Conservation (phyloP, 2,797 vertebrate species). For the Eutrigla gurnardus region DNA sequence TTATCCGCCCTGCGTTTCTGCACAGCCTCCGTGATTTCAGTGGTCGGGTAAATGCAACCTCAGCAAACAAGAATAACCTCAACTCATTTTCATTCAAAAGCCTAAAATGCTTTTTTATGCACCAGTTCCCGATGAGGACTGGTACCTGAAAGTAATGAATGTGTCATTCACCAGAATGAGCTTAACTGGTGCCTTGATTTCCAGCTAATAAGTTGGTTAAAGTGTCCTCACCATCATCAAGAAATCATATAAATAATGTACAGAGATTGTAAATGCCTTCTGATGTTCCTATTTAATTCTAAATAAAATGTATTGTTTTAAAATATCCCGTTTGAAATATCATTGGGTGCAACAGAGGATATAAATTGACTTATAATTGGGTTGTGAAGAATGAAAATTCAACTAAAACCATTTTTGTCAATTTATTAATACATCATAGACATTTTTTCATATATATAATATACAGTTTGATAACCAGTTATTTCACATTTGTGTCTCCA, state of each 20-base stretch:
- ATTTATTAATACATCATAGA: slow-evolving; percentile 88
- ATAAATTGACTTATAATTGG: neutral
- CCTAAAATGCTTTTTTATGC: slow-evolving; percentile 1
- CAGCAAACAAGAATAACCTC: slow-evolving; percentile 5
- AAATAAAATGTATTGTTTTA: slow-evolving; percentile 29
- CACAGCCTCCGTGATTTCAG: slow-evolving; percentile 10
- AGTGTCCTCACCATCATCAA: neutral
- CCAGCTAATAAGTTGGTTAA: slow-evolving; percentile 17
- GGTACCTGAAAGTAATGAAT: slow-evolving; percentile 8
- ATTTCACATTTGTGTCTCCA: slow-evolving; percentile 83
- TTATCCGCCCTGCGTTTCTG: neutral
- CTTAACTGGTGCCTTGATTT: slow-evolving; percentile 20
- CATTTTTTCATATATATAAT: slow-evolving; percentile 87
- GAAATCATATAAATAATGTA: slow-evolving; percentile 42
- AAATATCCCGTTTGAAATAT: neutral
- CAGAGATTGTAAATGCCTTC: slow-evolving; percentile 45
- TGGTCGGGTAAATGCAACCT: slow-evolving; percentile 9
- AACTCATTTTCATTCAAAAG: slow-evolving; percentile 2
- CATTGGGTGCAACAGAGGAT: neutral
- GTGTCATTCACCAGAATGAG: slow-evolving; percentile 3
- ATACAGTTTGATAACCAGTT: slow-evolving; percentile 86
- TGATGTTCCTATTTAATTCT: slow-evolving; percentile 37
- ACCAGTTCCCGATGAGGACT: neutral
- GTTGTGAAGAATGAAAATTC: slow-evolving; percentile 15
- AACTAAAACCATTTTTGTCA: slow-evolving; percentile 68